Percentiles rank a stretch among this genome's conserved stretches.
Conservation (phyloP, 2,113 vertebrate genomes). For the Lichenostomus cassidix region DNA sequence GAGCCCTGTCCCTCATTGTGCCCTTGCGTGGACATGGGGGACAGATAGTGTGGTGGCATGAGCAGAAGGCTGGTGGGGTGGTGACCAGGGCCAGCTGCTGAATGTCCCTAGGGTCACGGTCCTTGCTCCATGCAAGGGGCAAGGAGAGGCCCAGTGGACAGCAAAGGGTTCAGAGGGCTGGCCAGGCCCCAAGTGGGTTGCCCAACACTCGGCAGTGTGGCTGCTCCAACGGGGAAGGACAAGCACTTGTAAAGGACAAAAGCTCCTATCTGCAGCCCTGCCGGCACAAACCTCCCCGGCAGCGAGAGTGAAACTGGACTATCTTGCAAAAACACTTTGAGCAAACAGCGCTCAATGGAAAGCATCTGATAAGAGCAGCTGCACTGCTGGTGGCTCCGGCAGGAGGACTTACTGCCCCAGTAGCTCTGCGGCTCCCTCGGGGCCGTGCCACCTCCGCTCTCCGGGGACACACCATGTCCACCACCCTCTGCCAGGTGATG, state of each 20-base stretch:
- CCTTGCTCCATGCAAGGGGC: background rate
- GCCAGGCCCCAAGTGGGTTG: background rate
- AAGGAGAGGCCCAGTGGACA: background rate
- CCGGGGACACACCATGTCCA: constrained; percentile 74
- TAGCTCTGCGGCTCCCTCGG: background rate
- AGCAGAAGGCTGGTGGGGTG: background rate
- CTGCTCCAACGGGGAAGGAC: background rate
- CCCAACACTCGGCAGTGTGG: background rate
- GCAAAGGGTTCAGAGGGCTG: background rate
- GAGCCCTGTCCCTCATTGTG: background rate
- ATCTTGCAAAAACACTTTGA: constrained; percentile 84
- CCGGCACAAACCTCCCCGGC: constrained; percentile 46
- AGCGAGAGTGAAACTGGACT: constrained; percentile 75
- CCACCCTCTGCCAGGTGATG: constrained; percentile 79
- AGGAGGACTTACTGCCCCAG: background rate
- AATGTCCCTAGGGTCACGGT: background rate
- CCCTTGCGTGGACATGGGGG: rapidly evolving
- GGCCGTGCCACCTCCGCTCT: background rate
- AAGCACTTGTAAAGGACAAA: constrained; percentile 66
- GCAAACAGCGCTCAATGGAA: constrained; percentile 70
- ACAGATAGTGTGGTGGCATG: background rate
- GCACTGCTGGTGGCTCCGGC: background rate
- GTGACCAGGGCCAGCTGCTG: background rate
- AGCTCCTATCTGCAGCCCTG: constrained; percentile 49
- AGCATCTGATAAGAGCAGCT: constrained; percentile 67